Conservation (phyloP, 2,113 vertebrate genomes). For the Aspidoscelis tigris region DNA sequence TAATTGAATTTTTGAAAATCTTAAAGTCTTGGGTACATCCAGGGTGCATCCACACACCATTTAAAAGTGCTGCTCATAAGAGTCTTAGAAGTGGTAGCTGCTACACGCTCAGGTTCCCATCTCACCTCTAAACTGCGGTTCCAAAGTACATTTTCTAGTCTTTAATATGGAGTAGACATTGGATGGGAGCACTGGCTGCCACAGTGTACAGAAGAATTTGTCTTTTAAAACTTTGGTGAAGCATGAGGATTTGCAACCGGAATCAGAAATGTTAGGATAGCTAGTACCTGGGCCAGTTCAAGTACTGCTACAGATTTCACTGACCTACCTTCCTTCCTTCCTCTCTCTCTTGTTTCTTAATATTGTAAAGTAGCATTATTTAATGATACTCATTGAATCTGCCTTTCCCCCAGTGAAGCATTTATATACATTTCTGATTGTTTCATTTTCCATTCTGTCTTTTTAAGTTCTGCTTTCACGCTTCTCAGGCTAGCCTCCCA, state of each 20-base stretch:
- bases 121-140: too few species aligned
- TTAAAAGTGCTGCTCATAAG: too few species aligned
- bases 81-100: too few species aligned
- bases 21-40: background rate
- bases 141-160: too few species aligned
- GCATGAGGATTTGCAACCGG: background rate
- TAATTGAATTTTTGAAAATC: background rate
- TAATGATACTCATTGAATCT: background rate
- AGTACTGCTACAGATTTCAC: background rate
- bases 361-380: background rate
- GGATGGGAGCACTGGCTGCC: too few species aligned
- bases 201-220: background rate
- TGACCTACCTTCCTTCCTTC: too few species aligned
- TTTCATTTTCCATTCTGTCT: background rate
- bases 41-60: too few species aligned
- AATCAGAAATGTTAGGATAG: background rate
- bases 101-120: too few species aligned
- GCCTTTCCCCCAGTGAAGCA: background rate
- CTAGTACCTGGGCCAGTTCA: too few species aligned
- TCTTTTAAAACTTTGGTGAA: background rate
- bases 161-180: too few species aligned
- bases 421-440: background rate
- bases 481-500: slow-evolving; percentile 17
- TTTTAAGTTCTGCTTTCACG: background rate
- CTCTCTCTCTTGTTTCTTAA: background rate